phyloP scores from a whole-genome alignment of 2,113 vertebrate species.

The Thamnaconus septentrionalis region DNA sequence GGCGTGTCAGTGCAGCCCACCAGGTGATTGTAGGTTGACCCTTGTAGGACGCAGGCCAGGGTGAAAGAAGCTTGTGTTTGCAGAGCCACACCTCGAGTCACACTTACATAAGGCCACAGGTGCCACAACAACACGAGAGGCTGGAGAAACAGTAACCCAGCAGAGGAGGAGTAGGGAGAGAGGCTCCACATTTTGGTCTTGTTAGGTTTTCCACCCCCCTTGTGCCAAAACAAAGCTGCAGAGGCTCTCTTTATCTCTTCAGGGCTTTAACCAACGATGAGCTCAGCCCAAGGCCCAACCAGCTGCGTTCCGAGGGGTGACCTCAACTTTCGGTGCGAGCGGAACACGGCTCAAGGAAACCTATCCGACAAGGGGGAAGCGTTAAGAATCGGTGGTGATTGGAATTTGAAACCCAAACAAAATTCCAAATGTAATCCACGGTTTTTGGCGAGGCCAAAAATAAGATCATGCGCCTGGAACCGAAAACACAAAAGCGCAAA shows the following conservation, averaged over 20 bases:
- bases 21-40: constrained; percentile 20
- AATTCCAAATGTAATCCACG: constrained; percentile 55
- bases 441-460: constrained; percentile 46
- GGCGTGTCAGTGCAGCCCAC: constrained; percentile 10
- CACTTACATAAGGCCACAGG: constrained; percentile 35
- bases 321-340: constrained; percentile 8
- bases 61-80: constrained; percentile 46
- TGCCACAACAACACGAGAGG: constrained; percentile 34
- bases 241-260: neutral
- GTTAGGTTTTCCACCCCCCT: constrained; percentile 57
- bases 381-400: constrained; percentile 23
- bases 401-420: constrained; percentile 33
- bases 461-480: constrained; percentile 44
- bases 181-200: constrained; percentile 20
- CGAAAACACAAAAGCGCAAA: constrained; percentile 17
- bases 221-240: constrained; percentile 29
- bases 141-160: constrained; percentile 18
- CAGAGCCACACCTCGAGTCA: constrained; percentile 32
- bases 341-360: neutral
- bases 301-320: constrained; percentile 1
- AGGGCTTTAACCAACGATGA: neutral
- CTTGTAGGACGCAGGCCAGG: constrained; percentile 9
- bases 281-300: constrained; percentile 5
- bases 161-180: constrained; percentile 6
- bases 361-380: constrained; percentile 7